Percentiles rank a stretch among this genome's conserved stretches.
Evolutionary conservation across 2,113 vertebrate genomes (phyloP).

Genomic region (Balaeniceps rex): DNA sequence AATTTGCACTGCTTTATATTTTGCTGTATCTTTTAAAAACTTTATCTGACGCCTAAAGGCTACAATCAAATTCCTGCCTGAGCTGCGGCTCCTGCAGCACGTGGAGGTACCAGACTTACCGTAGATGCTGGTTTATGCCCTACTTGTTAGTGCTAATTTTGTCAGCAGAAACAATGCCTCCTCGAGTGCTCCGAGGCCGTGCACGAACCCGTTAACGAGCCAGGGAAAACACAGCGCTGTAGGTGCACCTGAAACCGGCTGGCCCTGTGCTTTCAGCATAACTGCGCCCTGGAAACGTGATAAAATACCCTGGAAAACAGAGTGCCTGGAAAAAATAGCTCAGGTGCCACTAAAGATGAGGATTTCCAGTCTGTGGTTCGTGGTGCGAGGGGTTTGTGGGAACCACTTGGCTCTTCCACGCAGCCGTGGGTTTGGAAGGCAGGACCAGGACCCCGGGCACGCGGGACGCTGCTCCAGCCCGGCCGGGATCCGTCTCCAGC

Average conservation of each 20-base stretch:
- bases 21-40: neutral
- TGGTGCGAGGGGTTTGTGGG: too few relatives aligned
- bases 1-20: neutral
- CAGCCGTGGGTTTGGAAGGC: neutral
- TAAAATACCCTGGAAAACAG: neutral
- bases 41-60: neutral
- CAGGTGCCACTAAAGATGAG: neutral
- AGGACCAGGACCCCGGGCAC: too few relatives aligned
- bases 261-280: neutral
- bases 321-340: neutral
- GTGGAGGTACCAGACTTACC: neutral
- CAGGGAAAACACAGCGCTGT: neutral
- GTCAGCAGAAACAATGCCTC: neutral
- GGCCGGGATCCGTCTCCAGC: too few relatives aligned
- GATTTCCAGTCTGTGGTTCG: neutral
- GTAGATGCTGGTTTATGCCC: neutral
- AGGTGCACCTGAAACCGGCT: neutral
- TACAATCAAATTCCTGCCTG: neutral
- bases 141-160: neutral
- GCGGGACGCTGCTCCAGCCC: neutral
- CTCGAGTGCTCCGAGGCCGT: neutral
- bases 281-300: fast-evolving
- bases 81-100: neutral
- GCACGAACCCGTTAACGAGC: fast-evolving
- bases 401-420: neutral